phyloP scores from a whole-genome alignment of 2,888 invertebrate genomes.

The Lasioglossum leucozonium region DNA sequence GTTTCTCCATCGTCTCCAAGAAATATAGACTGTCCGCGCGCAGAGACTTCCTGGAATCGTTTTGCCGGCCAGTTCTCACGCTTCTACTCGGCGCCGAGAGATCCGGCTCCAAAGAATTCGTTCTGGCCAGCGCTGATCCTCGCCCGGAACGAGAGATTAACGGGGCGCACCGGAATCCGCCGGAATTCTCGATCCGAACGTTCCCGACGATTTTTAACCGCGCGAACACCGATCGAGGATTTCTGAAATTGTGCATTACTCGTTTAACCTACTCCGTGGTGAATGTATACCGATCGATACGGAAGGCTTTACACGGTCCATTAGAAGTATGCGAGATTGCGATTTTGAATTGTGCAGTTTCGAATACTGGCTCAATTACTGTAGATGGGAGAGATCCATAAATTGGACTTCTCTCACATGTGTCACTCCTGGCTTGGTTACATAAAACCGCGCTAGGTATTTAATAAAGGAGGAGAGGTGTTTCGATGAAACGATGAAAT shows the following conservation, averaged over 20 bases:
- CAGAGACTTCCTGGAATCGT: neutral
- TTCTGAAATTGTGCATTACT: neutral
- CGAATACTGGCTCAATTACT: too few relatives aligned
- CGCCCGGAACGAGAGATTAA: neutral
- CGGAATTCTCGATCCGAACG: neutral
- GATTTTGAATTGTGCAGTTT: too few relatives aligned
- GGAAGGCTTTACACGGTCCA: too few relatives aligned
- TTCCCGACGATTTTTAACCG: neutral
- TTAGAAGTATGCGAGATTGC: too few relatives aligned
- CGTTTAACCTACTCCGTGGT: too few relatives aligned
- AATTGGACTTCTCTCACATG: too few relatives aligned
- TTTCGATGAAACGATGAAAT: too few relatives aligned
- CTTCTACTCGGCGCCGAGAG: neutral
- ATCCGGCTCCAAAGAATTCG: neutral
- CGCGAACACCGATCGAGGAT: neutral
- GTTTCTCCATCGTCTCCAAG: conserved; percentile 2
- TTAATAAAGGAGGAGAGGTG: too few relatives aligned
- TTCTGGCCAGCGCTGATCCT: neutral
- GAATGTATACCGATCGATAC: too few relatives aligned
- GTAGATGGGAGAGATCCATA: too few relatives aligned
- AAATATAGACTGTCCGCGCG: conserved; percentile 2
- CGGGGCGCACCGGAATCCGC: neutral
- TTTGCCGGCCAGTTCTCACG: neutral
- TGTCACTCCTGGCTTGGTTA: too few relatives aligned
- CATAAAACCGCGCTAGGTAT: too few relatives aligned